Conservation (phyloP, 2,113 vertebrate genomes). For the Stictonetta naevosa region DNA sequence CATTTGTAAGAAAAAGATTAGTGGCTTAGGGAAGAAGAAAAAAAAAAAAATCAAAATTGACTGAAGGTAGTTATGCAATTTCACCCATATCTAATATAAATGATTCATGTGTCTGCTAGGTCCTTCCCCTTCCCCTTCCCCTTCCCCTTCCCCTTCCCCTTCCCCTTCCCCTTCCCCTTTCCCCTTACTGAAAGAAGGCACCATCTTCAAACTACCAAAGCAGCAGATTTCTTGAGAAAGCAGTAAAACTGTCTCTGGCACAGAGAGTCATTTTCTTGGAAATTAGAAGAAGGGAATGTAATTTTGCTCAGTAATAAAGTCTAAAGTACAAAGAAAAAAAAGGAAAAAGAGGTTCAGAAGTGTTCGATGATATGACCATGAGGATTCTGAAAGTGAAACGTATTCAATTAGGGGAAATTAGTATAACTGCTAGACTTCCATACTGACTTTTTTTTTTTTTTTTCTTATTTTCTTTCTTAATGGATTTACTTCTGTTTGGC, state of each 20-base stretch:
- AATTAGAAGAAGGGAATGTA: background rate
- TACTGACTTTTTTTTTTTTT: background rate
- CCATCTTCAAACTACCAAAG: background rate
- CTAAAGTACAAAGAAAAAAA: background rate
- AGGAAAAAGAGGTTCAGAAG: background rate
- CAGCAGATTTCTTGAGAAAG: background rate
- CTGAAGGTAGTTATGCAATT: slow-evolving; percentile 1
- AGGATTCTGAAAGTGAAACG: background rate
- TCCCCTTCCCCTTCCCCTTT: too few species aligned
- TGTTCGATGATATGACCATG: background rate
- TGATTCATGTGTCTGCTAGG: background rate
- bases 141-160: too few species aligned
- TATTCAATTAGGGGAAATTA: background rate
- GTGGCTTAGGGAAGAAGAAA: background rate
- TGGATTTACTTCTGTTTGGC: background rate
- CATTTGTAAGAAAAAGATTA: background rate
- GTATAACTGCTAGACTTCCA: background rate
- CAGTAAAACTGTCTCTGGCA: background rate
- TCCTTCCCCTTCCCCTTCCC: background rate
- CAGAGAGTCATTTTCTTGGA: background rate
- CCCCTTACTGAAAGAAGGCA: background rate
- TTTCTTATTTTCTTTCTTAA: background rate
- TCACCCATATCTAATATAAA: background rate
- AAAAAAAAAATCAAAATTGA: background rate
- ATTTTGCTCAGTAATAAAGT: background rate